Evolutionary conservation across 2,888 invertebrate species (phyloP).

Genomic region (Girardia tigrina): DNA sequence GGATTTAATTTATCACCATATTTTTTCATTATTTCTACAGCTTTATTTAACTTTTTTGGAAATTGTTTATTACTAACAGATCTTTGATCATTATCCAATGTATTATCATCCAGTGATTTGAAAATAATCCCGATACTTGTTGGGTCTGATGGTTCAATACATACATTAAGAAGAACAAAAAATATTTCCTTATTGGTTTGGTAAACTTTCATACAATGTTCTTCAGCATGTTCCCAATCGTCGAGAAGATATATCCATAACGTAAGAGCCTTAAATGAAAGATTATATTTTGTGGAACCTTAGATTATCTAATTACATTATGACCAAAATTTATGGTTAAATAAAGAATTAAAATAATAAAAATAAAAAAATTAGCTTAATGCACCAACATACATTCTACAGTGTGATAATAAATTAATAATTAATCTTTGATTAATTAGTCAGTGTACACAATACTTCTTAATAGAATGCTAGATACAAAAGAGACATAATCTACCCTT

Average conservation of each 20-base stretch:
- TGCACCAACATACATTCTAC: no score
- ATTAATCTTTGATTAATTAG: no score
- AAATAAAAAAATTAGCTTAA: no score
- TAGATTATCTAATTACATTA: no score
- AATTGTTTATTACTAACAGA: neutral
- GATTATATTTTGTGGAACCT: no score
- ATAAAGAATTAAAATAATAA: no score
- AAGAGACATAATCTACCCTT: no score
- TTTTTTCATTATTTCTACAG: constrained; percentile 14
- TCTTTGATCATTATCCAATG: neutral
- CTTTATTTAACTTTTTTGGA: neutral
- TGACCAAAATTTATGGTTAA: no score
- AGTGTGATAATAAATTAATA: no score
- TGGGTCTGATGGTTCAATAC: constrained; percentile 10
- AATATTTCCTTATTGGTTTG: neutral
- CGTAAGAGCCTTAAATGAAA: neutral
- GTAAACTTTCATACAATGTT: neutral
- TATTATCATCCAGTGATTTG: neutral
- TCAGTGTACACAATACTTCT: no score
- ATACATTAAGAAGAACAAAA: neutral
- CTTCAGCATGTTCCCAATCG: neutral
- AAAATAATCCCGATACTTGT: neutral
- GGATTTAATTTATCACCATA: neutral
- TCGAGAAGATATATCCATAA: neutral
- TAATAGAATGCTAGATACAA: no score